A percentile compares a stretch with the other conserved stretches of the same genome.
Evolutionary conservation across 2,113 vertebrate species (phyloP).

Genomic region (Barbus barbus): DNA sequence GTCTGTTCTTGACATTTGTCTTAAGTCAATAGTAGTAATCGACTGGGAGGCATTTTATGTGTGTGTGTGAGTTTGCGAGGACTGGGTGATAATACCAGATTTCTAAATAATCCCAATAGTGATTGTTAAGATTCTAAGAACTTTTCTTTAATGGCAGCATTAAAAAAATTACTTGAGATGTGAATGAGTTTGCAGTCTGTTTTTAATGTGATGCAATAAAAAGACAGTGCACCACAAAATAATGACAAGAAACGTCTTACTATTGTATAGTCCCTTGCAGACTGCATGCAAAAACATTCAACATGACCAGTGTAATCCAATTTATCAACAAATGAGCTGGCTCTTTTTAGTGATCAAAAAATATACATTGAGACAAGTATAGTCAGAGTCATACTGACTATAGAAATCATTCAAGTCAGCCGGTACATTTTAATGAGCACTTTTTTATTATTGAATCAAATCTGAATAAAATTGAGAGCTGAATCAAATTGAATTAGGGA

Average conservation of each 20-base stretch:
- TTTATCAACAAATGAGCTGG: not conserved
- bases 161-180: not conserved
- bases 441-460: not conserved
- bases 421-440: not conserved
- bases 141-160: not conserved
- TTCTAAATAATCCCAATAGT: not conserved
- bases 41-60: slow-evolving; percentile 64
- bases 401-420: not conserved
- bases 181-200: not conserved
- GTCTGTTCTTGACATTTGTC: slow-evolving; percentile 61
- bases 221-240: not conserved
- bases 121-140: not conserved
- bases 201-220: not conserved
- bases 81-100: not conserved
- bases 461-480: not conserved
- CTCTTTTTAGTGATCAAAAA: not conserved
- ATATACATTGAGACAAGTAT: not conserved
- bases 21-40: slow-evolving; percentile 68
- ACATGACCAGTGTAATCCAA: not conserved
- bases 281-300: not conserved
- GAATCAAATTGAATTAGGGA: not conserved
- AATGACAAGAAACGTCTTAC: not conserved
- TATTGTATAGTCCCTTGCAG: not conserved
- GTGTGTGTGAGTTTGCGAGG: not conserved
- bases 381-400: not conserved